A percentile compares a stretch with the other conserved stretches of the same genome.
Conservation (phyloP, 2,113 vertebrate genomes). For the crab-eating macaque (Macaca fascicularis) region DNA sequence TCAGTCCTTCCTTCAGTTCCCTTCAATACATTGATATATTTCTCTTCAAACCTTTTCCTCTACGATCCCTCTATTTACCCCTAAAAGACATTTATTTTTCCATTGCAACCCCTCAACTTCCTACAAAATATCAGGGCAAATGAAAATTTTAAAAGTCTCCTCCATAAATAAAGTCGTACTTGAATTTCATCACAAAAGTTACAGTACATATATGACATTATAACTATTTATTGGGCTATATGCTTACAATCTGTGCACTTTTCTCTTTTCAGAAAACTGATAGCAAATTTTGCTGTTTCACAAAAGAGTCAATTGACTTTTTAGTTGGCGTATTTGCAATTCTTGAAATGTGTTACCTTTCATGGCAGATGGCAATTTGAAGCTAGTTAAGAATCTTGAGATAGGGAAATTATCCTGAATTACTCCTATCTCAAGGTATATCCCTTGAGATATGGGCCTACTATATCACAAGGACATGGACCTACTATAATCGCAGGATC, state of each 20-base stretch:
- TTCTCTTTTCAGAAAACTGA: not conserved
- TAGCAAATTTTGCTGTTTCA: not conserved
- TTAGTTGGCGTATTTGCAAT: not conserved
- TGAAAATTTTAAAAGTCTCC: not conserved
- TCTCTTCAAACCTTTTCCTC: not conserved
- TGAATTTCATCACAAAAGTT: not conserved
- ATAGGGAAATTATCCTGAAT: not conserved
- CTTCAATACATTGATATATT: too few species aligned
- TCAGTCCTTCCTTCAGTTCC: not conserved
- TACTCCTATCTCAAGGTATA: not conserved
- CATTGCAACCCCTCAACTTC: not conserved
- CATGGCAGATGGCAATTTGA: not conserved
- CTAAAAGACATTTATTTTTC: not conserved
- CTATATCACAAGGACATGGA: not conserved
- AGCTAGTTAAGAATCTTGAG: not conserved
- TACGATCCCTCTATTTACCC: not conserved
- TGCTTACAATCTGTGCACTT: not conserved
- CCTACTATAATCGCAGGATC: not conserved
- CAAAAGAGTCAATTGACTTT: not conserved
- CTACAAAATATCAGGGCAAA: accelerated
- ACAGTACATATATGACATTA: not conserved
- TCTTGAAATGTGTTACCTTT: not conserved
- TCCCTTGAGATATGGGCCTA: too few species aligned
- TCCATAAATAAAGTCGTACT: not conserved
- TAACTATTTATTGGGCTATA: not conserved